These are phyloP conservation scores for Polietes domitor DNA, from an alignment of 2,888 invertebrate genomes.

Conservation along the genomic window DNA sequence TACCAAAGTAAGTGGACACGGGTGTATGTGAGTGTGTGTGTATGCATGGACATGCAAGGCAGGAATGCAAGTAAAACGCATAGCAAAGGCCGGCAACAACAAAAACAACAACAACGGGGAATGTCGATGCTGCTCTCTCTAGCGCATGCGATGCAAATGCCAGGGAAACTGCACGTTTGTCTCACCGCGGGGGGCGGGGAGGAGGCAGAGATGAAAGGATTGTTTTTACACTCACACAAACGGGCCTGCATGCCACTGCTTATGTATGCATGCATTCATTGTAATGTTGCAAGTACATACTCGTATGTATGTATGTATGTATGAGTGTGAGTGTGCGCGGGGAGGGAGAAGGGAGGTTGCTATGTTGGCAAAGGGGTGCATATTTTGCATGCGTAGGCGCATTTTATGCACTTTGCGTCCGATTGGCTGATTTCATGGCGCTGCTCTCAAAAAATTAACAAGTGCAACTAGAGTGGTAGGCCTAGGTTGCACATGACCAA, in stretches of 20 bases:
- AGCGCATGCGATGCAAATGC: slow-evolving; percentile 40
- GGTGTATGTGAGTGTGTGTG: neutral
- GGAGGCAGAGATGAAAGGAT: neutral
- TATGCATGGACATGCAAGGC: slow-evolving; percentile 10
- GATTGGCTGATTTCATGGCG: slow-evolving; percentile 52
- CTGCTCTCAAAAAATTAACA: slow-evolving; percentile 2
- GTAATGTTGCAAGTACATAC: slow-evolving; percentile 3
- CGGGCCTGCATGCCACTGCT: neutral
- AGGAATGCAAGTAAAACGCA: slow-evolving; percentile 16
- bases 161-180: neutral
- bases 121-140: neutral
- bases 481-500: slow-evolving; percentile 1
- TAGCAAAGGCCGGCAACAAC: neutral
- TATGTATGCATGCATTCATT: neutral
- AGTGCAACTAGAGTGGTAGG: slow-evolving; percentile 17
- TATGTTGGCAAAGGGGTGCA: slow-evolving; percentile 13
- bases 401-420: slow-evolving; percentile 56
- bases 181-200: neutral
- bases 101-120: neutral
- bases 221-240: neutral
- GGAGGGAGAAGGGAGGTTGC: too few species aligned
- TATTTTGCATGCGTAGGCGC: slow-evolving; percentile 65
- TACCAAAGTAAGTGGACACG: neutral
- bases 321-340: neutral
- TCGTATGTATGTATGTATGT: neutral